Base-by-base conservation (phyloP, 2,888 invertebrate species). In the Tribolium freemani region DNA sequence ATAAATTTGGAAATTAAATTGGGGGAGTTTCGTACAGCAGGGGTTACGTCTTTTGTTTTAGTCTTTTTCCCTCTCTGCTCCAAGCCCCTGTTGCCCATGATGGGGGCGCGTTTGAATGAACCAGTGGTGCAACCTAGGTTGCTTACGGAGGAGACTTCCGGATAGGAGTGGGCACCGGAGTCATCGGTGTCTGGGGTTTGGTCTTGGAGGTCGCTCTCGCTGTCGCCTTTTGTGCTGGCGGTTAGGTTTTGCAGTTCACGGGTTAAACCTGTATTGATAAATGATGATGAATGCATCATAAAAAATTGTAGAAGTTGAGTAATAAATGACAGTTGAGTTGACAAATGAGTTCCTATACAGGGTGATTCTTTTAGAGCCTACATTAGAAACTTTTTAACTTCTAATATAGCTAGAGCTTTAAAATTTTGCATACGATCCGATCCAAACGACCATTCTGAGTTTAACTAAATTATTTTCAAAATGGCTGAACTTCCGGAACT, bases 161-260 rank as follows among this genome's bases (percentile, higher is more conserved):
- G 87, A 77, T 87, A 88, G 11, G 88, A 89, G 83, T 87, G 89
- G 6, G 88, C 88, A 8, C 88, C 89, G 0, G 91, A 91, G 85
- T 92, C 93, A 83, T 94, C 93, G 2, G 93, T 93, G 85, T 94
- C 94, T 3, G 93, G 92, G 53, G 92, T 92, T 79, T 90, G 91
- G 83, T 93, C 92, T 77, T 90, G 90, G 75, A 90, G 86, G 78
- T 93, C 93, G 76, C 91, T 93, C 84, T 94, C 94, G 53, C 93
- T 93, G 77, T 89, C 89, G 44, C 88, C 88, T 79, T 87, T 87
- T n/a, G 87, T 87, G 78, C 87, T 87, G 10, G 87, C 85, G 48
- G 87, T 86, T 71, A 88, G 81, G 74, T 86, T 87, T 76, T 88
- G 87, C 69, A 88, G 81, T 76, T 88, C 88, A 72, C 87, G 82